Evolutionary conservation across 2,797 vertebrate species (phyloP), one percentile per base, ranked within the genome.

Genomic region (Aphelocoma californica): DNA sequence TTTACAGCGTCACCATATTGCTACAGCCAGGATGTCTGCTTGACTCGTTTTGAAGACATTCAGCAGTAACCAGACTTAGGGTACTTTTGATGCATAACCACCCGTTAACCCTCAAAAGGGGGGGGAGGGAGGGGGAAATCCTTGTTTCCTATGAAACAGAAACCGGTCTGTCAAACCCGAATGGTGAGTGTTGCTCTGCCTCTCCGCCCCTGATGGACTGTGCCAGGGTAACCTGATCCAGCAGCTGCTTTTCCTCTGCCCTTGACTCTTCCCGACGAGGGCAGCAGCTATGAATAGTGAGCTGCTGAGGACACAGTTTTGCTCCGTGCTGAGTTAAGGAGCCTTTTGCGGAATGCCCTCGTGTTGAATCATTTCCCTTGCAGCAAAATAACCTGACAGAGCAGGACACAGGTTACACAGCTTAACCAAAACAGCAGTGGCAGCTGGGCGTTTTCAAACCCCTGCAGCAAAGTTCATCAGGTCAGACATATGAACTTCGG

Each of bases 401-500:
- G 77, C 53, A 81, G 78, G 66, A 32, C 45, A 18, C 36, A 6
- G 83, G 50, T 89, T 18, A 38, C 36, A 45, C 14, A 80, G 71
- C 83, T 85, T 24, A n/a, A 47, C 31, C 21, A 23, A 54, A 81
- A 20, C 42, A 77, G 29, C 25, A 38, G 38, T 4, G 54, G 74
- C 64, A 78, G 44, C 61, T 36, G 62, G 57, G 53, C 38, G 11
- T 69, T 78, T 57, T 72, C 51, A 86, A 26, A 65, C 54, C 65
- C 69, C 53, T 47, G 6, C 42, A 62, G 65, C 38, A 51, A 83
- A 71, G 72, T 62, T 65, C 65, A 42, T 65, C 53, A 40, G 12
- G 26, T 80, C 78, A 71, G 14, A 54, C 31, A 7, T 0, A 0
- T 25, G 61, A 78, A 69, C 61, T 34, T 54, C 0, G 0, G 19